Evolutionary conservation across 2,888 invertebrate genomes (phyloP).

Genomic region (Pollenia griseotomentosa): DNA sequence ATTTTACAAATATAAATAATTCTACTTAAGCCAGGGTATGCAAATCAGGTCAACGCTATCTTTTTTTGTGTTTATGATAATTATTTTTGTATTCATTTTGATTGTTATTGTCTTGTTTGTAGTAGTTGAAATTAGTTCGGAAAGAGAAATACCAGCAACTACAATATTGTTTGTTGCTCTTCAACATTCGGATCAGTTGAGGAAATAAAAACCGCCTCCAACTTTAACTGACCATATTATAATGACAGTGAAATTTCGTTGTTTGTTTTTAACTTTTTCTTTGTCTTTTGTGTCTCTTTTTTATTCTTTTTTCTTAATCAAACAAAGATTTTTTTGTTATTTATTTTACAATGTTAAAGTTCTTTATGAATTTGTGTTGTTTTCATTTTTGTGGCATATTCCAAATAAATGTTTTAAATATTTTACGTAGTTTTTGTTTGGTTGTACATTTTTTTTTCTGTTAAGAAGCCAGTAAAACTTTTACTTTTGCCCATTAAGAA

Average conservation of each 20-base stretch:
- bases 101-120: constrained; percentile 33
- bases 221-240: constrained; percentile 64
- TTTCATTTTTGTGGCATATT: constrained; percentile 40
- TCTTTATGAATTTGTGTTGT: constrained; percentile 38
- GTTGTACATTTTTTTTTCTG: not conserved
- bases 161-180: not conserved
- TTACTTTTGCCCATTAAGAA: constrained; percentile 59
- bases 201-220: constrained; percentile 66
- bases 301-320: not conserved
- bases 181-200: constrained; percentile 6
- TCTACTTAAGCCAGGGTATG: constrained; percentile 57
- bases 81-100: constrained; percentile 28
- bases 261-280: not conserved
- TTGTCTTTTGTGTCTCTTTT: not conserved
- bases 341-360: constrained; percentile 27
- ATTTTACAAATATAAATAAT: constrained; percentile 11
- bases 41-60: constrained; percentile 69
- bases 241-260: constrained; percentile 70
- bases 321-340: constrained; percentile 2
- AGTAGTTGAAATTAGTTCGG: constrained; percentile 34
- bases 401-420: constrained; percentile 50
- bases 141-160: not conserved
- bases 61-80: constrained; percentile 22
- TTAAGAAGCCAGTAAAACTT: constrained; percentile 46
- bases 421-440: constrained; percentile 20